Conservation (phyloP, 2,888 invertebrate genomes). For the Cepaea hortensis region DNA sequence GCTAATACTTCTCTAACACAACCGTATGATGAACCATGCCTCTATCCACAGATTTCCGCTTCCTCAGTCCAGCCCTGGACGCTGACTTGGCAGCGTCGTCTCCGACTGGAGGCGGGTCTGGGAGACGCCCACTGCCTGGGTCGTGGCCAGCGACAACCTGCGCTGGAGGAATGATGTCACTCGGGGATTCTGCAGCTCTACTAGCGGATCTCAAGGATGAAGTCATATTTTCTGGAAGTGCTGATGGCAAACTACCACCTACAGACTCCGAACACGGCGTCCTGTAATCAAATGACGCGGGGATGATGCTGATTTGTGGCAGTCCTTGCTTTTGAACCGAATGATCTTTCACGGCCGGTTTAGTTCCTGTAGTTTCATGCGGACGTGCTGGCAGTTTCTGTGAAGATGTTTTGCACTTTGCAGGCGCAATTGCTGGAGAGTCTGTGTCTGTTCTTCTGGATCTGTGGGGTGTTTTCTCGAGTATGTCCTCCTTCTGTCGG, state of each 20-base stretch:
- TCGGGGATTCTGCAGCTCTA: not conserved
- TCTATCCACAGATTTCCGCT: slow-evolving; percentile 40
- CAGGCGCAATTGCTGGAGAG: not conserved
- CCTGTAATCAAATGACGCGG: not conserved
- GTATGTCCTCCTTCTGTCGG: slow-evolving; percentile 9
- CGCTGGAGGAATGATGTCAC: slow-evolving; percentile 18
- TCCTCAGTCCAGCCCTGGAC: slow-evolving; percentile 20
- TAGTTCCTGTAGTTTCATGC: not conserved
- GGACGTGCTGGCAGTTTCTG: not conserved
- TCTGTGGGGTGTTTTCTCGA: slow-evolving; percentile 21
- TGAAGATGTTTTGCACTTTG: not conserved
- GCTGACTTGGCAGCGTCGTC: slow-evolving; percentile 25
- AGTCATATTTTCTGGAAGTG: not conserved
- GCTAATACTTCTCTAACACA: slow-evolving; percentile 33
- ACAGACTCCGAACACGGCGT: not conserved
- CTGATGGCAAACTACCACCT: not conserved
- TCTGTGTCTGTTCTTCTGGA: slow-evolving; percentile 1
- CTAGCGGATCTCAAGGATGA: not conserved
- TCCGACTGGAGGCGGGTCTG: slow-evolving; percentile 11
- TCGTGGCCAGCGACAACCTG: not conserved
- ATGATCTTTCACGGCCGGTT: not conserved
- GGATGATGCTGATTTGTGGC: slow-evolving; percentile 43
- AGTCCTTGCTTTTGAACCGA: not conserved
- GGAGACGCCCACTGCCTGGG: too few relatives aligned
- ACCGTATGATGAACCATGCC: slow-evolving; percentile 13